Conservation (phyloP, 2,797 vertebrate species). For the Sardinella longiceps region DNA sequence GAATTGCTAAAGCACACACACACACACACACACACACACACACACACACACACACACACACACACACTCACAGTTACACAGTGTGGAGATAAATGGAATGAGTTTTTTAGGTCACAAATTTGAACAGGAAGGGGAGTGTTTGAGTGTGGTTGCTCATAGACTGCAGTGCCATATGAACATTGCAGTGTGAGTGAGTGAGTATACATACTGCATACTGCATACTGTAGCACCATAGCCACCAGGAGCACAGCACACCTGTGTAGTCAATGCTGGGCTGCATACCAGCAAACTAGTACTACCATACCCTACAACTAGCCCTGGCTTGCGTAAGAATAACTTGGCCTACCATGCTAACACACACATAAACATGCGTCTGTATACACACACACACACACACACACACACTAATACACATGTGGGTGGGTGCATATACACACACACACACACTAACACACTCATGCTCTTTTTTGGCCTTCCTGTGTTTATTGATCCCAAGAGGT, state of each 20-base stretch:
- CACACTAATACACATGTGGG: no score
- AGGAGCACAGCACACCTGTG: no score
- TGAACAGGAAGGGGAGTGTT: not conserved
- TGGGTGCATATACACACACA: no score
- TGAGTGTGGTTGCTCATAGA: not conserved
- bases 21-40: not conserved
- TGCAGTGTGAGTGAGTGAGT: no score
- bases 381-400: not conserved
- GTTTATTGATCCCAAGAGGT: not conserved
- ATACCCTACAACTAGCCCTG: no score
- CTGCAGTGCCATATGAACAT: not conserved
- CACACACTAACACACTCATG: not conserved
- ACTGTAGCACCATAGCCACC: no score
- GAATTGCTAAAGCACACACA: not conserved
- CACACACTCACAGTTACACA: not conserved
- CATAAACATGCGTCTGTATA: no score
- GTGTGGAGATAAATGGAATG: not conserved
- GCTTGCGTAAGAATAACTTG: no score
- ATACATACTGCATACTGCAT: no score
- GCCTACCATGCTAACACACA: not conserved
- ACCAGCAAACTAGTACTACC: no score
- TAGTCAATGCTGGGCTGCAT: no score
- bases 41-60: not conserved
- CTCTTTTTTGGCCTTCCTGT: not conserved
- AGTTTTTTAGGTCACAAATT: constrained; percentile 2